Base-by-base conservation (phyloP, 1,140 invertebrate species). In the Plutomurus gul region DNA sequence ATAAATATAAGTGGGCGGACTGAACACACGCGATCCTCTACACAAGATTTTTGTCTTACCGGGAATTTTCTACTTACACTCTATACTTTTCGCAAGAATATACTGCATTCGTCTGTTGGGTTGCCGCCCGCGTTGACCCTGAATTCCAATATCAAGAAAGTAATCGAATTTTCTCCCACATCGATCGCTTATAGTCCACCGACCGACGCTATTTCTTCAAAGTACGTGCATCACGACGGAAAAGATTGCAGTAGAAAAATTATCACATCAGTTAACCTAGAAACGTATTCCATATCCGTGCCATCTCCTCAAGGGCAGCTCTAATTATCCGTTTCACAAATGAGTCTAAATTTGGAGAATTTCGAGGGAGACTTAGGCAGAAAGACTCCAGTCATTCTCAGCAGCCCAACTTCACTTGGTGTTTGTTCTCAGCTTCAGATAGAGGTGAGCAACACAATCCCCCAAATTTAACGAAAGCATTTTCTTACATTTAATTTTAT, bases 291-390 rank as follows among this genome's bases (percentile, higher is more conserved):
- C n/a, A n/a, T 27, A 33, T 65, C 46, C 40, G 39, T 47, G n/a
- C 30, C 40, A 46, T 49, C 22, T 30, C 43, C n/a, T 13, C 71
- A 73, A 73, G 43, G 37, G 46, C 73, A 37, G n/a, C 20, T 1
- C 18, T 25, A 51, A 47, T 22, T 43, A 20, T 37, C 1, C n/a
- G 40, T 47, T 20, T 33, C 27, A 27, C 40, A 75, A 78, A 78
- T 81, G 76, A 77, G 56, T 80, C 36, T 83, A 27, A 77, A 83
- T 40, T 37, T 84, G 74, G 81, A 84, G 20, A 84, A 84, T 51
- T 84, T 84, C 71, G 82, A 84, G 46, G 27, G 36, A 20, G 76
- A 76, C 30, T 70, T 79, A 13, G 40, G 56, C 27, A 30, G 49
- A 36, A 43, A 46, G 16, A 82, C 82, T 13, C 82, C 82, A 40